Conservation (phyloP, 2,888 invertebrate genomes). For the Vannuccia rotundouncinata region DNA sequence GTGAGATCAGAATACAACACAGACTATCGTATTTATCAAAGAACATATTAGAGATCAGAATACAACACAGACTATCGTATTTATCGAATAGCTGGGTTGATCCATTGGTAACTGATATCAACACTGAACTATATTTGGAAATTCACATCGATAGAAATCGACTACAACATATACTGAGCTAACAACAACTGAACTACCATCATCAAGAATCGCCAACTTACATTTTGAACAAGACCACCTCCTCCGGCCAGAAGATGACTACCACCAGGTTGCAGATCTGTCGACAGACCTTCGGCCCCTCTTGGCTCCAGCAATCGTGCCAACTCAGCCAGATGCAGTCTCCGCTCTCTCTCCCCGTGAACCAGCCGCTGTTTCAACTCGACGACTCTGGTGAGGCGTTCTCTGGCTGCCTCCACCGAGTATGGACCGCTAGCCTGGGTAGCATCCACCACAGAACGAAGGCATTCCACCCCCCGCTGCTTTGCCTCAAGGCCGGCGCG, state of each 20-base stretch:
- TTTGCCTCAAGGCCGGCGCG: background rate
- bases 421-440: background rate
- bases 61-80: too few species aligned
- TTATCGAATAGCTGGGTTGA: too few species aligned
- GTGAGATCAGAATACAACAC: too few species aligned
- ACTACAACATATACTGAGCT: too few species aligned
- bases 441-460: background rate
- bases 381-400: background rate
- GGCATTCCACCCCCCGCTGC: background rate
- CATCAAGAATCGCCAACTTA: too few species aligned
- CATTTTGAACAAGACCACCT: too few species aligned
- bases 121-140: too few species aligned
- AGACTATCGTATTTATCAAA: too few species aligned
- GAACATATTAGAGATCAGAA: too few species aligned
- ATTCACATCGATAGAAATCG: too few species aligned
- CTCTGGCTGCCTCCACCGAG: background rate
- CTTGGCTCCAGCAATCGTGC: background rate
- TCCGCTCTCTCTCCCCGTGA: background rate
- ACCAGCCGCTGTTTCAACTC: background rate
- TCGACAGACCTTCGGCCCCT: background rate
- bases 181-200: too few species aligned
- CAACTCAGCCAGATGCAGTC: background rate
- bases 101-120: too few species aligned
- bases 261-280: background rate
- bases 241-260: background rate